Conservation (phyloP, 2,113 vertebrate species). For the Dicrurus megarhynchus region DNA sequence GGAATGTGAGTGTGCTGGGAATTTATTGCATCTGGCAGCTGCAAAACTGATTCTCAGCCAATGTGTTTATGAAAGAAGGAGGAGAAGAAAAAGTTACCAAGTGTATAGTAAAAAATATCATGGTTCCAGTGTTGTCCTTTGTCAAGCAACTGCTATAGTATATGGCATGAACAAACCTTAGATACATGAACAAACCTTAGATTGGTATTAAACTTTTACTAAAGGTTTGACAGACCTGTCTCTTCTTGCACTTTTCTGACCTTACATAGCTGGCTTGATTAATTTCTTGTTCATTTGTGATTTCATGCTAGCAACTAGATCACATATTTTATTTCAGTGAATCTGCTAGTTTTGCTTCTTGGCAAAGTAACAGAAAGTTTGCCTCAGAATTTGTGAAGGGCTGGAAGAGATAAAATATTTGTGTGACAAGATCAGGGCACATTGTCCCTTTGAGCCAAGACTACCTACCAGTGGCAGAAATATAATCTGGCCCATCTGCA, state of each 20-base stretch:
- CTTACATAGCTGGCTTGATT: neutral
- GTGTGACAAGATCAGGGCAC: neutral
- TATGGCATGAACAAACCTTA: neutral
- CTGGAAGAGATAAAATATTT: neutral
- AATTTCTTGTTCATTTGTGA: neutral
- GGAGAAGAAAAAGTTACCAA: neutral
- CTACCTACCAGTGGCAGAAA: neutral
- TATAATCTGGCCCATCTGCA: neutral
- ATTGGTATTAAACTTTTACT: neutral
- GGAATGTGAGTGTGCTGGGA: conserved; percentile 9
- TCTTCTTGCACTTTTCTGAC: neutral
- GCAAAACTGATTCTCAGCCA: conserved; percentile 14
- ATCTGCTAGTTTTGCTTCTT: neutral
- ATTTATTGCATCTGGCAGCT: conserved; percentile 45
- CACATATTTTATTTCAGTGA: neutral
- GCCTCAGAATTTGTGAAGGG: neutral
- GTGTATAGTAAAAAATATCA: neutral
- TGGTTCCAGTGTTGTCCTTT: neutral
- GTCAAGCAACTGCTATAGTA: neutral
- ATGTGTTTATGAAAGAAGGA: conserved; percentile 7
- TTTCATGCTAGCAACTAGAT: neutral
- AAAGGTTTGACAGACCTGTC: neutral
- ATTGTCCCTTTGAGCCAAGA: neutral
- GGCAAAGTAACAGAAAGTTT: neutral
- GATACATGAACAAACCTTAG: neutral